Evolutionary conservation across 2,888 invertebrate genomes (phyloP).

Genomic region (Nasonia oneida): DNA sequence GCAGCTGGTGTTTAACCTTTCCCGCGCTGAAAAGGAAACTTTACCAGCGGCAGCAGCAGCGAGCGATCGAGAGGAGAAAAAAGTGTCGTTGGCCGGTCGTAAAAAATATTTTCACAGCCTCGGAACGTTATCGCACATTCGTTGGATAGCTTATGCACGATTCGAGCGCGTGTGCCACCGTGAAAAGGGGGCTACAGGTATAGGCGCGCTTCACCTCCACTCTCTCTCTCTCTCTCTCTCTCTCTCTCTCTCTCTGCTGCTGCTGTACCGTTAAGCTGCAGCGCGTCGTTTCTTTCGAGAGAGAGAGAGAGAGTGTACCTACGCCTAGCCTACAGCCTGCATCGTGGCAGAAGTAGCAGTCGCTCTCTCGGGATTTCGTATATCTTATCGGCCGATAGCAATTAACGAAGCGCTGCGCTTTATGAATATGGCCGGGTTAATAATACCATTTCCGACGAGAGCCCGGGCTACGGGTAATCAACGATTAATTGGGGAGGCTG

Average conservation of each 20-base stretch:
- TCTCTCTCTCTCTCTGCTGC: neutral
- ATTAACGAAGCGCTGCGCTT: conserved; percentile 40
- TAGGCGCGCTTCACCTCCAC: neutral
- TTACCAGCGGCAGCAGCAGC: neutral
- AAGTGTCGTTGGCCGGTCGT: conserved; percentile 41
- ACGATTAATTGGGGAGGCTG: neutral
- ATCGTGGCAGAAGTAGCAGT: neutral
- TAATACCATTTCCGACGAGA: conserved; percentile 6
- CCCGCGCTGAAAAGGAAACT: conserved; percentile 14
- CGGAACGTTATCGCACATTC: conserved; percentile 40
- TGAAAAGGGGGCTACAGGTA: conserved; percentile 29
- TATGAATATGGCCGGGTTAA: conserved; percentile 33
- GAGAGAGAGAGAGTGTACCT: neutral
- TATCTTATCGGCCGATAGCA: conserved; percentile 37
- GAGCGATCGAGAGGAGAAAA: neutral
- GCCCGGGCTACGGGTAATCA: conserved; percentile 2
- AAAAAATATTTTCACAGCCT: conserved; percentile 31
- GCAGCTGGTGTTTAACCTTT: conserved; percentile 29
- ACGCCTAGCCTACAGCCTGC: conserved; percentile 12
- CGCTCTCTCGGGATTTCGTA: neutral
- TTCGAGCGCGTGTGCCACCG: conserved; percentile 2
- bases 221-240: neutral
- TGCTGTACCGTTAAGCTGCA: conserved; percentile 44
- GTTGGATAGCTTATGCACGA: conserved; percentile 22
- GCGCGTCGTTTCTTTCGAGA: conserved; percentile 24